A percentile compares a stretch with the other conserved stretches of the same genome.
Evolutionary conservation across 2,888 invertebrate genomes (phyloP).

Genomic region (Hedychridium roseum): DNA sequence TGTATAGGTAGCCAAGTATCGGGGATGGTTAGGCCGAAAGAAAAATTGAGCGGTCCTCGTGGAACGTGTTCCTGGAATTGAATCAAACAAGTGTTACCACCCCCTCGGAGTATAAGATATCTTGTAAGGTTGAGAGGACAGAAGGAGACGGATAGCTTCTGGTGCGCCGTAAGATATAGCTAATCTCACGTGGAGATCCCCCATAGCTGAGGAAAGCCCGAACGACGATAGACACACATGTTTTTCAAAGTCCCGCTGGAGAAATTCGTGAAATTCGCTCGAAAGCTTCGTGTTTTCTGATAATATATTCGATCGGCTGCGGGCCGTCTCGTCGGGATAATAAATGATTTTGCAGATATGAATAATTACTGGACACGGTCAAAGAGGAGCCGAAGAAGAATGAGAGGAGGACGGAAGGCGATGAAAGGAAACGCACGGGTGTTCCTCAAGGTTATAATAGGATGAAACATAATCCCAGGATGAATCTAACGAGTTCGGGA

Average conservation of each 20-base stretch:
- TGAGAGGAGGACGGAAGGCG: conserved; percentile 8
- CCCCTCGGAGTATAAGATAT: conserved; percentile 52
- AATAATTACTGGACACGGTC: too few species aligned
- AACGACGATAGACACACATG: too few species aligned
- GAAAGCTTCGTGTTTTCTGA: not conserved
- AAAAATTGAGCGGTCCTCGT: conserved; percentile 51
- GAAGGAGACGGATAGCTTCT: conserved; percentile 48
- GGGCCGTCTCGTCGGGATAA: too few species aligned
- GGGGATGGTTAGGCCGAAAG: conserved; percentile 31
- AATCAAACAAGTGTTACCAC: conserved; percentile 60
- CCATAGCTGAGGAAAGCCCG: too few species aligned
- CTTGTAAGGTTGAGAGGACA: conserved; percentile 43
- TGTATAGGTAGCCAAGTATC: not conserved
- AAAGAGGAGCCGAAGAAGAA: conserved; percentile 7
- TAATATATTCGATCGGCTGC: too few species aligned
- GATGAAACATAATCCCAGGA: conserved; percentile 51
- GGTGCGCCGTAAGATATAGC: conserved; percentile 23
- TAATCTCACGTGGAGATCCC: conserved; percentile 18
- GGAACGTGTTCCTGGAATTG: conserved; percentile 53
- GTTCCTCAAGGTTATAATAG: conserved; percentile 43
- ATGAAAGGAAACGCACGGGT: conserved; percentile 26
- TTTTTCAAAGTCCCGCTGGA: too few species aligned
- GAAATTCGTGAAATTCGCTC: not conserved
- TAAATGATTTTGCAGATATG: too few species aligned
- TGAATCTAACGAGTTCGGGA: conserved; percentile 49